Percentiles rank a stretch among this genome's conserved stretches.
phyloP scores from a whole-genome alignment of 2,113 vertebrate genomes.

The Gallinago jamesoni region DNA sequence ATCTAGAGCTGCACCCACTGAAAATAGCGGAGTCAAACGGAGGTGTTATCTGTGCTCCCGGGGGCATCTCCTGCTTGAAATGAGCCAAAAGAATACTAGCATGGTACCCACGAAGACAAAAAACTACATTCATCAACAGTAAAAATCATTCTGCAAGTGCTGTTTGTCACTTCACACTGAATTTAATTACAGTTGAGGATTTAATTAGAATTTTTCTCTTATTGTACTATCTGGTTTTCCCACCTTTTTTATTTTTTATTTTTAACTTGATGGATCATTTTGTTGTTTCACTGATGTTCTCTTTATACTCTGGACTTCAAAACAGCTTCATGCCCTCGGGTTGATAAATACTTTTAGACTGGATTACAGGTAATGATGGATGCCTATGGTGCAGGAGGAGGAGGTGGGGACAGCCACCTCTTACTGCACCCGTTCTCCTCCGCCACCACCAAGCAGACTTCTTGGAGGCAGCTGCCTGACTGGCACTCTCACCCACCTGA shows the following conservation, averaged over 20 bases:
- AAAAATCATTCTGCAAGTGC: not conserved
- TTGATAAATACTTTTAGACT: slow-evolving; percentile 53
- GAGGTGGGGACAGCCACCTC: not conserved
- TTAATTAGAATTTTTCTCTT: slow-evolving; percentile 35
- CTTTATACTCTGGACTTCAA: slow-evolving; percentile 39
- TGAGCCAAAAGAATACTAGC: not conserved
- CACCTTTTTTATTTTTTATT: not conserved
- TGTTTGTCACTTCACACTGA: not conserved
- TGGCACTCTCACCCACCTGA: not conserved
- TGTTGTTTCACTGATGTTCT: slow-evolving; percentile 23
- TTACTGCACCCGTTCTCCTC: not conserved
- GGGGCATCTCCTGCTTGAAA: not conserved
- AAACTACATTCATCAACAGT: not conserved
- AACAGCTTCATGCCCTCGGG: slow-evolving; percentile 12
- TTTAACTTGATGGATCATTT: slow-evolving; percentile 28
- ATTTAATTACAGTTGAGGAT: slow-evolving; percentile 31
- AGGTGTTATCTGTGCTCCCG: not conserved
- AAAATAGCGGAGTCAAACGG: not conserved
- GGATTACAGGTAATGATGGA: slow-evolving; percentile 47
- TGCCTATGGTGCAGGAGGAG: not conserved
- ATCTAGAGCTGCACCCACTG: not conserved
- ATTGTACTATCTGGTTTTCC: slow-evolving; percentile 4
- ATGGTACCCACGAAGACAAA: fast-evolving
- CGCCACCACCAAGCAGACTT: not conserved
- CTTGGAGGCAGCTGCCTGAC: not conserved